phyloP scores from a whole-genome alignment of 2,888 invertebrate genomes.

The Celastrina argiolus region DNA sequence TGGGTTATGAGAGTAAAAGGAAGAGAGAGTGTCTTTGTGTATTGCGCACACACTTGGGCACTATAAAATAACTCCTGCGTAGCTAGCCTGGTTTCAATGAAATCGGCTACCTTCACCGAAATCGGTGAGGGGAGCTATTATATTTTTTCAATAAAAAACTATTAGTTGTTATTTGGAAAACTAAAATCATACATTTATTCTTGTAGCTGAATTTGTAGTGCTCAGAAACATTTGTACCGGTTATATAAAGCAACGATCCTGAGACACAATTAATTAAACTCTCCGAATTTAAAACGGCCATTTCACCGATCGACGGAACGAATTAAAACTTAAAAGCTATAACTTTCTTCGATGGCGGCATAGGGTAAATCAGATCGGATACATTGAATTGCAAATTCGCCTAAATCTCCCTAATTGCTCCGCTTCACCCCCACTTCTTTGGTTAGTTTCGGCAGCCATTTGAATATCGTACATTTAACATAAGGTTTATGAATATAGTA shows the following conservation, averaged over 20 bases:
- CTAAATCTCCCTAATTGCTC: constrained; percentile 39
- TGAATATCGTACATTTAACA: constrained; percentile 33
- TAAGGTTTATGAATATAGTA: constrained; percentile 22
- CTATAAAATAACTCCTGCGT: no score
- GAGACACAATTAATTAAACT: neutral
- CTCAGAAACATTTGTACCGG: neutral
- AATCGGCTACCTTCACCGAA: no score
- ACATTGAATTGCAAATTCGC: constrained; percentile 42
- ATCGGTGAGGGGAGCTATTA: no score
- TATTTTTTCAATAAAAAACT: no score
- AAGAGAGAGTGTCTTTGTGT: no score
- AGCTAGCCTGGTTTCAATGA: no score
- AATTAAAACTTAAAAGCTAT: constrained; percentile 29
- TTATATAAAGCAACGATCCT: neutral
- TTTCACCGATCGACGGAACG: constrained; percentile 26
- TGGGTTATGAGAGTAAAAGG: no score
- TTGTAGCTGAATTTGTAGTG: no score
- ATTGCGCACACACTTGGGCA: no score
- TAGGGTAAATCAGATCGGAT: constrained; percentile 31
- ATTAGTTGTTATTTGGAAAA: no score
- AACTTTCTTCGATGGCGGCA: constrained; percentile 28
- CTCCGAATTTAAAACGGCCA: constrained; percentile 16
- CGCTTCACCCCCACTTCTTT: constrained; percentile 31
- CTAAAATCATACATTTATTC: no score
- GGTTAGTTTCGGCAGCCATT: constrained; percentile 33